Evolutionary conservation across 64 coral and sea anemone genomes (phyloP).

Genomic region (Montipora sp.): DNA sequence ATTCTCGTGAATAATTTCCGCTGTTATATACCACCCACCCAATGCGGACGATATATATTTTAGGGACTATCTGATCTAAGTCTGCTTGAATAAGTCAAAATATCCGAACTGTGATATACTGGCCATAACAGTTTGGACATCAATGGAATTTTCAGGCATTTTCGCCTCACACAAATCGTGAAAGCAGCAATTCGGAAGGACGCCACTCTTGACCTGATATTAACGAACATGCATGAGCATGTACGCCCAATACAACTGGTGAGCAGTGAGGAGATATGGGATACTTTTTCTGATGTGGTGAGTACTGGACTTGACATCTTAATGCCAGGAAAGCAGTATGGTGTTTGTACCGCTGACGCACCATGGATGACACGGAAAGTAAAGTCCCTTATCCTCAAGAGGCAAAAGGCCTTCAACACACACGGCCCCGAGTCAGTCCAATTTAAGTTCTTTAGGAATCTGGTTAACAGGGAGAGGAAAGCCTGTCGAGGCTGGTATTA

Average conservation of each 20-base stretch:
- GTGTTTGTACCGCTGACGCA: slow-evolving; percentile 23
- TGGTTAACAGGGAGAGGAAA: too few species aligned
- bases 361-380: slow-evolving; percentile 10
- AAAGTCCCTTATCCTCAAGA: too few species aligned
- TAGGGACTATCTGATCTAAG: slow-evolving; percentile 45
- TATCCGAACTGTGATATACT: slow-evolving; percentile 63
- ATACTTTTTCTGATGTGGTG: slow-evolving; percentile 51
- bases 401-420: too few species aligned
- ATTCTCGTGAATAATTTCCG: slow-evolving; percentile 51
- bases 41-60: slow-evolving; percentile 38
- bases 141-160: slow-evolving; percentile 30
- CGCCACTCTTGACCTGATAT: slow-evolving; percentile 58
- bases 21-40: slow-evolving; percentile 56
- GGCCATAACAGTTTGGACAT: slow-evolving; percentile 43
- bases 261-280: slow-evolving; percentile 58
- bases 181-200: slow-evolving; percentile 63
- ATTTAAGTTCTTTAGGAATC: too few species aligned
- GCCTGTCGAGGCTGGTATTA: too few species aligned
- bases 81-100: background rate
- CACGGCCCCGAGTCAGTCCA: too few species aligned
- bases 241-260: background rate
- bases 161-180: slow-evolving; percentile 70
- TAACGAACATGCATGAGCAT: slow-evolving; percentile 68
- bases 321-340: slow-evolving; percentile 53
- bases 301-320: slow-evolving; percentile 59